phyloP scores from a whole-genome alignment of 2,888 invertebrate genomes.

The Argyresthia albistria region DNA sequence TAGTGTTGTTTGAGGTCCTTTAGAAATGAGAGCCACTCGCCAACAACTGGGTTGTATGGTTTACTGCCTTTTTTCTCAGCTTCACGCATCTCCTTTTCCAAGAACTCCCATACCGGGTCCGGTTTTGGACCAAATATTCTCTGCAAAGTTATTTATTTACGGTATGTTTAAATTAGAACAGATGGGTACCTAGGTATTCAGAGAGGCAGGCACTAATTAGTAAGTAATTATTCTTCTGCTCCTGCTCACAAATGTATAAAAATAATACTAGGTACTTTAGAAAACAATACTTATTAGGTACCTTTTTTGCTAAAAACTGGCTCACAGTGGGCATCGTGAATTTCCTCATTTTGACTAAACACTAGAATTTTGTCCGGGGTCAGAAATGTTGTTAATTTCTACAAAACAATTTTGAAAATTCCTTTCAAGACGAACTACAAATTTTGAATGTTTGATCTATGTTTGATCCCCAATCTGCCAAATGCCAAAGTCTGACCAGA shows the following conservation, averaged over 20 bases:
- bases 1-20: conserved; percentile 36
- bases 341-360: background rate
- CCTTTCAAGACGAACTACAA: background rate
- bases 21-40: conserved; percentile 44
- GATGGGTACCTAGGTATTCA: no score
- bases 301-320: conserved; percentile 44
- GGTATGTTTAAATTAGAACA: no score
- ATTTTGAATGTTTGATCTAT: background rate
- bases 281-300: conserved; percentile 15
- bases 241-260: no score
- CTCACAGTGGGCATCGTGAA: conserved; percentile 39
- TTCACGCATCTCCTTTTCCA: conserved; percentile 50
- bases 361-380: conserved; percentile 5
- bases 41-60: conserved; percentile 55
- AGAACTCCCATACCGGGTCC: conserved; percentile 51
- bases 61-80: conserved; percentile 29
- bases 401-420: background rate
- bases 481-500: background rate
- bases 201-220: background rate
- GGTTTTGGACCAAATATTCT: conserved; percentile 35
- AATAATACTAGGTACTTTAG: background rate
- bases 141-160: conserved; percentile 19
- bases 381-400: conserved; percentile 8
- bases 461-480: no score
- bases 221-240: no score